Evolutionary conservation across 2,797 vertebrate species (phyloP), one percentile per base, ranked within the genome.

Genomic region (Esox lucius): DNA sequence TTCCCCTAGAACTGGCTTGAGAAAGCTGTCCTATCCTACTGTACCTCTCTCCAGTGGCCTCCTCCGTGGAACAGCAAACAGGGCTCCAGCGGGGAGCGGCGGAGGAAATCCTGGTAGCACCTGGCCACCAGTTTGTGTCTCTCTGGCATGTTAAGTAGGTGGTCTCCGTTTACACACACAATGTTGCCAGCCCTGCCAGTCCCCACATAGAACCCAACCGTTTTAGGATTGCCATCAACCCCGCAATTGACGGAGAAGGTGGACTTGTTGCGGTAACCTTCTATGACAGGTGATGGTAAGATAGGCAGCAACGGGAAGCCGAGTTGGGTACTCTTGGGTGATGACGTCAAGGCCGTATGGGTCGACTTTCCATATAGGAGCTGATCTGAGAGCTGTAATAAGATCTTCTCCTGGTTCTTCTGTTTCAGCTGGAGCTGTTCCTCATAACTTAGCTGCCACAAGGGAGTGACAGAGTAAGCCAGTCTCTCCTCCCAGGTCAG

Each of bases 211-310:
- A 94, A 84, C 0, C 95, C 95, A 72, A 96, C 93, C 0, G 95
- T 97, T 90, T 96, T 97, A 42, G 91, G 91, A 84, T 97, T 94
- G 26, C 95, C 95, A 75, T 97, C 94, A 0, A 92, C 88, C 61
- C 95, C 95, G 86, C 0, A 77, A 89, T 97, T 97, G 81, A 97
- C 93, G 64, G 94, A 96, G 83, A 97, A 96, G 0, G 94, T 95
- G 0, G 95, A 96, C 85, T 98, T 97, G 89, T 96, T 97, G 77
- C 92, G 84, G 87, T 97, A 98, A 78, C 93, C 92, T 1, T 92
- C 83, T 64, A 85, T 86, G 17, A 94, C 66, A 2, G 95, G 95
- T 33, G 87, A 96, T 59, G 84, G 94, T 46, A 90, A 88, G 75
- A 92, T 78, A 61, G 84, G 77, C 71, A 93, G 72, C 4, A 97